Evolutionary conservation across 2,888 invertebrate species (phyloP), one percentile per base, ranked within the genome.

Genomic region (Odiellus spinosus): DNA sequence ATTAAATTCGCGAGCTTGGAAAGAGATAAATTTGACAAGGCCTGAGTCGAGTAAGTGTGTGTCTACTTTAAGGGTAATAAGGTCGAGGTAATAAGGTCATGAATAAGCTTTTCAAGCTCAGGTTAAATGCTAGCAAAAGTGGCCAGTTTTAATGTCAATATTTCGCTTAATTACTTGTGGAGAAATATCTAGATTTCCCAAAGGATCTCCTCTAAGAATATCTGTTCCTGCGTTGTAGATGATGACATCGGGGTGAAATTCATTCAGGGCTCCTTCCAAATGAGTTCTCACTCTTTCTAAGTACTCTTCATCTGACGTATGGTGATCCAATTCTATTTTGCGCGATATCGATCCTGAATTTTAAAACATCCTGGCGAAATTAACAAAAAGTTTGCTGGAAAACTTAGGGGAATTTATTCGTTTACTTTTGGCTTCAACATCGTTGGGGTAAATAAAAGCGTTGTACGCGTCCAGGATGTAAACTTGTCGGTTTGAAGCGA

Each of bases 211-310:
- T 49, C 74, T 72, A 34, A 90, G 66, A 32, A 86, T 71, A 63
- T 90, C 88, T 1, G 88, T 88, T 0, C 88, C 90, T n/a, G 90
- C 88, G 66, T 90, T 88, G 66, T 86, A 90, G n/a, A 90, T 74
- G 40, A 88, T 67, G 19, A 88, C 69, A 61, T 88, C 80, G 0
- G 88, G 84, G 44, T 67, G 67, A 61, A 83, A 87, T 60, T 81
- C 77, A 1, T 70, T 63, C 18, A 85, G 62, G 0, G 83, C 78
- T 38, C 69, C 73, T 54, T 73, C 73, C 17, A 86, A 67, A 59
- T 78, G 74, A 50, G 65, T 70, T 59, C 72, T 72, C 12, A 86
- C 70, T 58, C 75, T 73, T 3, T 67, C 64, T 58, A 86, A 68
- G 62, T 85, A 87, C 59, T 76, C 75, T 15, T 70, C 63, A 63